Evolutionary conservation across 2,888 invertebrate genomes (phyloP).

Genomic region (Cephus pulcher): DNA sequence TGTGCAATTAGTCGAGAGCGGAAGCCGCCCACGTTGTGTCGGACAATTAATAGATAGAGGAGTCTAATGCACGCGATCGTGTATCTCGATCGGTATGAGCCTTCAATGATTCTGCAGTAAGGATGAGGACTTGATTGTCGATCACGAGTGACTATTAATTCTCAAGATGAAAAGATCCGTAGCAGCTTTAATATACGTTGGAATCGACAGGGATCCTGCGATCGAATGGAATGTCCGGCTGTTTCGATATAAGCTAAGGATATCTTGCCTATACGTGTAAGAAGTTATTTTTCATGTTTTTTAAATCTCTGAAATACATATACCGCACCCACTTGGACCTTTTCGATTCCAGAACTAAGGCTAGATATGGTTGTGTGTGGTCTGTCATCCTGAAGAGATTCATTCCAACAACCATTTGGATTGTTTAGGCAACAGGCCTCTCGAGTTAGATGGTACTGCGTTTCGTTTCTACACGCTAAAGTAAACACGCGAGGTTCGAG

Average conservation of each 20-base stretch:
- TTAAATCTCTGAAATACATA: background rate
- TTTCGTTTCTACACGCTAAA: constrained; percentile 31
- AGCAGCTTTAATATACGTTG: background rate
- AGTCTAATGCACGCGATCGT: constrained; percentile 39
- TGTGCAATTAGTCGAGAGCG: constrained; percentile 58
- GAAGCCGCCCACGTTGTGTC: constrained; percentile 61
- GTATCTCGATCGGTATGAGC: constrained; percentile 27
- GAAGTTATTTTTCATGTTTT: background rate
- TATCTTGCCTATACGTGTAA: background rate
- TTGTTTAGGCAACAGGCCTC: constrained; percentile 41
- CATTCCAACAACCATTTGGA: constrained; percentile 36
- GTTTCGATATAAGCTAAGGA: background rate
- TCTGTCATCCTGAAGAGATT: constrained; percentile 39
- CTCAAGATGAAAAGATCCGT: background rate
- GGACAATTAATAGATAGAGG: constrained; percentile 60
- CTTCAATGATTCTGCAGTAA: constrained; percentile 35
- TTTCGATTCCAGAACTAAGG: background rate
- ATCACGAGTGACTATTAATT: background rate
- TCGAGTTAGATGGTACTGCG: constrained; percentile 14
- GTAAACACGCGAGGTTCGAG: constrained; percentile 31
- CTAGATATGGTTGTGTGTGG: constrained; percentile 31
- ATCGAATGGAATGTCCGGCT: background rate
- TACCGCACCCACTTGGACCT: background rate
- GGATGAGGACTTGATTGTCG: constrained; percentile 7
- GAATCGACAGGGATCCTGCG: background rate